Evolutionary conservation across 1,140 invertebrate species (phyloP), one percentile per base, ranked within the genome.

Genomic region (Battus philenor): DNA sequence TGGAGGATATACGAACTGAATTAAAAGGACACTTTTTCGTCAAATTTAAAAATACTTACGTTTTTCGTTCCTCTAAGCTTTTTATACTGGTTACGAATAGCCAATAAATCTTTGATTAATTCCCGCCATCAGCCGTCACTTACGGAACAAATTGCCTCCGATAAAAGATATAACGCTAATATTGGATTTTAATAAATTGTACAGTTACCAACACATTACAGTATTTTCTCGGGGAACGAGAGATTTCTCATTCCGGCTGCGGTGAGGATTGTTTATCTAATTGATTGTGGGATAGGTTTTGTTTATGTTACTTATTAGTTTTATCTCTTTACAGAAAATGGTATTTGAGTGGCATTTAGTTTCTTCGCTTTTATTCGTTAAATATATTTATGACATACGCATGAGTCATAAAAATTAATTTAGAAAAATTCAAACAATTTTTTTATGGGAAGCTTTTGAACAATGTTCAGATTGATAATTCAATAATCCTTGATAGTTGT

Each of bases 41-140:
- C n/a, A n/a, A n/a, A n/a, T n/a, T n/a, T n/a, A n/a, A 6, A 11
- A 13, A 33, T 33, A 33, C 31, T 9, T 16, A 2, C 9, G 13
- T 33, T 17, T 17, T 15, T n/a, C 13, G 3, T 15, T 16, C 4
- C 6, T 17, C 15, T 9, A 16, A 33, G 8, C 10, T 30, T 18
- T 20, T 34, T 4, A n/a, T 34, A 34, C 17, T 34, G 16, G 32
- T 34, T 34, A 5, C 17, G 7, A 8, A 27, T 27, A 50, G 47
- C 50, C 59, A 55, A 58, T 67, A 54, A 48, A 39, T 4, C 27
- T 31, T 12, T 58, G 54, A 67, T 60, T 64, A 60, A 63, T 56
- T 20, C 20, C 8, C n/a, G 15, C 41, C 18, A 31, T 51, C 43
- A 39, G 34, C 8, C 29, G 31, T 30, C 9, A 24, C 26, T 30